Evolutionary conservation across 2,113 vertebrate species (phyloP).

Genomic region (Otolemur garnettii): DNA sequence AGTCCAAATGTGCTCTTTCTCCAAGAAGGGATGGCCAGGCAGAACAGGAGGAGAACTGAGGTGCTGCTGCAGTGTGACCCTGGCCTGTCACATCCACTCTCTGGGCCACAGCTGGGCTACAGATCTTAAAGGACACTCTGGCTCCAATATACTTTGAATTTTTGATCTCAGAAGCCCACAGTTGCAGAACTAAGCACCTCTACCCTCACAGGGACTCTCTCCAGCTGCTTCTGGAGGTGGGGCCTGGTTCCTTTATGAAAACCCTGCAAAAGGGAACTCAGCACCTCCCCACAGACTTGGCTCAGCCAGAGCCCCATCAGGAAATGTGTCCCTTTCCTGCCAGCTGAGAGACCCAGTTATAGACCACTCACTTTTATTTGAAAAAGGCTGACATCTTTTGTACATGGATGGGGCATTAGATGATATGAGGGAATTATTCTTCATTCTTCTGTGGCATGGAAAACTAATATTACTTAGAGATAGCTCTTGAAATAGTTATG

Average conservation of each 20-base stretch:
- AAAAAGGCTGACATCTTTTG: background rate
- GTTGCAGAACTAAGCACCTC: background rate
- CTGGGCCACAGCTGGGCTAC: background rate
- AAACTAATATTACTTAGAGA: background rate
- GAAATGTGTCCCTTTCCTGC: background rate
- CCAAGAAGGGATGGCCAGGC: background rate
- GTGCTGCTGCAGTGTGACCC: accelerated
- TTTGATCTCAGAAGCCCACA: background rate
- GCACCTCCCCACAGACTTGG: accelerated
- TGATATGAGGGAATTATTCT: background rate
- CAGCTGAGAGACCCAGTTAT: background rate
- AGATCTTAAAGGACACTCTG: background rate
- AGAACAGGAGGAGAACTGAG: accelerated
- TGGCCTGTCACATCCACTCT: too few relatives aligned
- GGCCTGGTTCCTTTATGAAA: background rate
- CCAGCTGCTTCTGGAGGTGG: too few relatives aligned
- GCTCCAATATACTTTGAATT: background rate
- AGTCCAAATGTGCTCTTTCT: background rate
- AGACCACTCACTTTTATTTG: too few relatives aligned
- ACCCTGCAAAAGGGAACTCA: background rate
- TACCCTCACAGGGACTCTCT: background rate
- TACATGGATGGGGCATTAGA: background rate
- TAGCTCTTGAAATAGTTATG: background rate
- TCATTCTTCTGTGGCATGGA: too few relatives aligned
- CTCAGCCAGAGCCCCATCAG: background rate